Evolutionary conservation across 1,140 invertebrate species (phyloP).

Genomic region (Bombus pyrosoma): DNA sequence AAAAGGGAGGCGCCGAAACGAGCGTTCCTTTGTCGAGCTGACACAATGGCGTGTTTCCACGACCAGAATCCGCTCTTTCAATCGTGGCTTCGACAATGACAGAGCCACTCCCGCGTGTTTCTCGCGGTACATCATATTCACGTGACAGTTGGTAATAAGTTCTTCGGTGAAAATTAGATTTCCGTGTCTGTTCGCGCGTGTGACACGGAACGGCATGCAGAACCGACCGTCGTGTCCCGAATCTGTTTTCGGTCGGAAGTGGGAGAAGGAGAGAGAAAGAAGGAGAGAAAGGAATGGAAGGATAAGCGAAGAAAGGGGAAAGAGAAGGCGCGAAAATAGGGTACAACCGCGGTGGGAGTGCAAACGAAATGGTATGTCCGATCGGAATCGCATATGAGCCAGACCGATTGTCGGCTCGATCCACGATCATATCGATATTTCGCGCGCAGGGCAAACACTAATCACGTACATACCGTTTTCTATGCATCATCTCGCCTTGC

Average conservation of each 20-base stretch:
- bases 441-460: slow-evolving; percentile 23
- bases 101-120: slow-evolving; percentile 3
- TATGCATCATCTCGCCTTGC: slow-evolving; percentile 31
- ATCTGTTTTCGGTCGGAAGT: slow-evolving; percentile 66
- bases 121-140: slow-evolving; percentile 21
- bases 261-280: slow-evolving; percentile 32
- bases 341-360: slow-evolving; percentile 58
- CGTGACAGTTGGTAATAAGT: slow-evolving; percentile 51
- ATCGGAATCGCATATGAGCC: slow-evolving; percentile 69
- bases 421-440: slow-evolving; percentile 50
- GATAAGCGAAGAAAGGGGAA: slow-evolving; percentile 4
- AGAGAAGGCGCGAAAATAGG: slow-evolving; percentile 50
- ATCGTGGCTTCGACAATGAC: neutral
- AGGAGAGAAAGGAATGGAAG: neutral
- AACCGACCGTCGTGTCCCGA: slow-evolving; percentile 73
- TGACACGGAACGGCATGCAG: slow-evolving; percentile 78
- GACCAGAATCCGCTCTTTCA: neutral
- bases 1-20: slow-evolving; percentile 4
- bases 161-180: slow-evolving; percentile 79
- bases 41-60: slow-evolving; percentile 12
- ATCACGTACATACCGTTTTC: slow-evolving; percentile 60
- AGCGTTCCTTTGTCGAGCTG: neutral
- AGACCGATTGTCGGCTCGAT: slow-evolving; percentile 11
- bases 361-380: slow-evolving; percentile 48
- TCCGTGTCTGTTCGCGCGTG: slow-evolving; percentile 73